phyloP scores from a whole-genome alignment of 2,888 invertebrate species.

The Drosophila melanocephala region DNA sequence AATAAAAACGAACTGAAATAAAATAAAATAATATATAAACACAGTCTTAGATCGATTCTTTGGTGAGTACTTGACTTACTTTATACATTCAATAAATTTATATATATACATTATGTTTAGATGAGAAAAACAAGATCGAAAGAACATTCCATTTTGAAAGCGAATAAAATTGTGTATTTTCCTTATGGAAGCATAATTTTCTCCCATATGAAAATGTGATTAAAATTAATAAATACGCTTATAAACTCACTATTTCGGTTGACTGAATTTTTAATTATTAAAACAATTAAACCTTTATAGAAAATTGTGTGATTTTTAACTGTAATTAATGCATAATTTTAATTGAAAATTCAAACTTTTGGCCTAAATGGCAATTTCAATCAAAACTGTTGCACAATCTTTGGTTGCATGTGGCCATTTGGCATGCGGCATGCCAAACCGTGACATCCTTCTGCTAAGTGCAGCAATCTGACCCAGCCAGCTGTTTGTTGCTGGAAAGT shows the following conservation, averaged over 20 bases:
- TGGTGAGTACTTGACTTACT: not conserved
- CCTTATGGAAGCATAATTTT: not conserved
- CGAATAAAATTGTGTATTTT: not conserved
- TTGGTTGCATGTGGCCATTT: conserved; percentile 38
- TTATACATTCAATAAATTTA: not conserved
- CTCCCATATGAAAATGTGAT: not conserved
- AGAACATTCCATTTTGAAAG: not conserved
- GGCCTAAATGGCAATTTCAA: conserved; percentile 25
- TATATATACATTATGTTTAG: not conserved
- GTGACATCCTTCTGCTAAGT: conserved; percentile 63
- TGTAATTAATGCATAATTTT: not conserved
- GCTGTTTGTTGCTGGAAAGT: conserved; percentile 61
- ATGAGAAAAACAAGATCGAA: not conserved
- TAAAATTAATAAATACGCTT: not conserved
- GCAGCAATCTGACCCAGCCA: conserved; percentile 54
- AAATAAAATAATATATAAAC: not conserved
- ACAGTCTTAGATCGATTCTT: not conserved
- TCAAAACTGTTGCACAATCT: conserved; percentile 60
- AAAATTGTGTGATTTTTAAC: not conserved
- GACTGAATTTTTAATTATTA: not conserved
- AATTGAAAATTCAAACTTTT: conserved; percentile 11
- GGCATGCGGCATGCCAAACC: conserved; percentile 60
- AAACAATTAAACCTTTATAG: not conserved
- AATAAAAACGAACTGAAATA: not conserved
- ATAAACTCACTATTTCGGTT: not conserved